Conservation (phyloP, 2,113 vertebrate species). For the Passer domesticus region DNA sequence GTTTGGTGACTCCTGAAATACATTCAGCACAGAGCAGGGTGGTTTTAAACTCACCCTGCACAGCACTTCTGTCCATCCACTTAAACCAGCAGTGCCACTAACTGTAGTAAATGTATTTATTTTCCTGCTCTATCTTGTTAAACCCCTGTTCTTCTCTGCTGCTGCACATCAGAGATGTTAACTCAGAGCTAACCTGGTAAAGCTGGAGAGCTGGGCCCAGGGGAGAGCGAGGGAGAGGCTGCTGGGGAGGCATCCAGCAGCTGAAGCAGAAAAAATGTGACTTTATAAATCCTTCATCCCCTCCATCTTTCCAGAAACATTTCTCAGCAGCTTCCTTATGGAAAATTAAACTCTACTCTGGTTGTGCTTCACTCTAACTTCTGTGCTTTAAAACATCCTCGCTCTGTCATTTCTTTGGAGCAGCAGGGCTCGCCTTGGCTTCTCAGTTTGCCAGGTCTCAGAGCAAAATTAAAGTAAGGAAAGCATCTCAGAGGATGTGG, state of each 20-base stretch:
- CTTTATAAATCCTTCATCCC: conserved; percentile 23
- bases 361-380: not conserved
- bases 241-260: not conserved
- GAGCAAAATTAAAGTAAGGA: not conserved
- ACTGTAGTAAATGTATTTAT: not conserved
- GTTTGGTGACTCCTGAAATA: not conserved
- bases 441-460: not conserved
- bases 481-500: not conserved
- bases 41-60: not conserved
- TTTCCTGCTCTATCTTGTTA: not conserved
- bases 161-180: not conserved
- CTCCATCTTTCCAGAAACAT: not conserved
- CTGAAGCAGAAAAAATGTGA: not conserved
- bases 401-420: not conserved
- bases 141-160: not conserved
- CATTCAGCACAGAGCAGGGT: not conserved
- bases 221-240: not conserved
- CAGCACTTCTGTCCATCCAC: not conserved
- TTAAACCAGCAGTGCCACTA: not conserved
- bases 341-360: conserved; percentile 21
- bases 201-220: not conserved
- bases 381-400: not conserved
- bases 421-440: not conserved
- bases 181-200: not conserved
- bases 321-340: not conserved